These are phyloP conservation scores for Morelia viridis DNA, from an alignment of 2,797 vertebrate genomes.

Conservation along the genomic window DNA sequence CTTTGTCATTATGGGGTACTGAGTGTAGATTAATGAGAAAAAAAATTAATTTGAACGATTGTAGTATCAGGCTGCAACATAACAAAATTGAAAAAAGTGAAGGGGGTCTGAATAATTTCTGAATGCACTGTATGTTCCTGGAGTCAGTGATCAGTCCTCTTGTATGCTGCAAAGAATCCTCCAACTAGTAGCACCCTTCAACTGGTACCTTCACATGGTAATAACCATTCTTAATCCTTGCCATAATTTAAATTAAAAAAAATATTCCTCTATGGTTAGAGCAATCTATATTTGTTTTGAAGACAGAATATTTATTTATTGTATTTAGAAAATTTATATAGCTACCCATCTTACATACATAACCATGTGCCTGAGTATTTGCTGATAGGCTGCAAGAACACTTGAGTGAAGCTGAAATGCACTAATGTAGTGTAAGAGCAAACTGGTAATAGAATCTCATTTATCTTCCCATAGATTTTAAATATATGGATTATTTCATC, in stretches of 20 bases:
- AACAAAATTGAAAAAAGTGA: too few species aligned
- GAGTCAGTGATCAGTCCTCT: background rate
- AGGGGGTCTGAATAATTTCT: too few species aligned
- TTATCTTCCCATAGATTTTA: background rate
- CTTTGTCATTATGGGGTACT: too few species aligned
- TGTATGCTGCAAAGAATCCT: background rate
- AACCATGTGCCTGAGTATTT: background rate
- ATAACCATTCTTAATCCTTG: background rate
- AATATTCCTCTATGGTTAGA: background rate
- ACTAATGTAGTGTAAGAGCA: constrained; percentile 17
- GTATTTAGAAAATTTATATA: background rate
- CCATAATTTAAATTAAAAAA: background rate
- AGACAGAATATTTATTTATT: background rate
- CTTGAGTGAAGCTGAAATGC: constrained; percentile 1
- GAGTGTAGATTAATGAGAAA: too few species aligned
- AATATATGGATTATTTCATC: background rate
- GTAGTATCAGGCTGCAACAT: too few species aligned
- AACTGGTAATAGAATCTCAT: constrained; percentile 11
- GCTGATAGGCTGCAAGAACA: background rate
- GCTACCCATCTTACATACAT: background rate
- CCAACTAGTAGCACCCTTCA: background rate
- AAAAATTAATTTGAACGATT: too few species aligned
- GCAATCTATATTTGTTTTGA: background rate
- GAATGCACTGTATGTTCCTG: background rate
- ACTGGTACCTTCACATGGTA: background rate